These are phyloP conservation scores for Leucania comma DNA, from an alignment of 2,888 invertebrate species.

Conservation along the genomic window DNA sequence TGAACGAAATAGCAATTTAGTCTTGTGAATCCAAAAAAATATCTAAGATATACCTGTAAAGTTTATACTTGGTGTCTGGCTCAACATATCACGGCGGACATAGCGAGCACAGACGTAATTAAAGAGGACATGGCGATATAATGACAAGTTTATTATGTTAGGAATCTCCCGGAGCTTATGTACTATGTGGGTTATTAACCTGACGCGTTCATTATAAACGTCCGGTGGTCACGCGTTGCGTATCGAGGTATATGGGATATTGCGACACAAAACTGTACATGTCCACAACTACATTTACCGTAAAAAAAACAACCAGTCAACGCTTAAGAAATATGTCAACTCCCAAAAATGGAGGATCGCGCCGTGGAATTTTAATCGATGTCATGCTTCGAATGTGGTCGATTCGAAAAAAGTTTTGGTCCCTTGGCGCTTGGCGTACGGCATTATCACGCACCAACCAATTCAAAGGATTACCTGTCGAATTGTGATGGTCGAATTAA, in stretches of 20 bases:
- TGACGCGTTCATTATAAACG: constrained; percentile 80
- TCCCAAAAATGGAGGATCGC: constrained; percentile 76
- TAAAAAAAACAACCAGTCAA: constrained; percentile 68
- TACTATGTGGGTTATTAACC: constrained; percentile 84
- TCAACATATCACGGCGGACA: constrained; percentile 12
- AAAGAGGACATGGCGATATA: constrained; percentile 66
- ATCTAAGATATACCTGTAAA: constrained; percentile 30
- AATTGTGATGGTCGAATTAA: constrained; percentile 80
- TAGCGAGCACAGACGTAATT: constrained; percentile 46
- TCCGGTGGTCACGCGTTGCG: constrained; percentile 85
- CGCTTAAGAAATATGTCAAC: constrained; percentile 73
- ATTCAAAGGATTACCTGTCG: constrained; percentile 80
- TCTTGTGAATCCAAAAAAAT: constrained; percentile 40
- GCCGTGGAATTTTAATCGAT: constrained; percentile 82
- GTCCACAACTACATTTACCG: constrained; percentile 66
- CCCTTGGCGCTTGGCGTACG: constrained; percentile 65
- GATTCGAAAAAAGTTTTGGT: constrained; percentile 69
- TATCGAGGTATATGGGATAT: constrained; percentile 84
- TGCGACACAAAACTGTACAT: constrained; percentile 76
- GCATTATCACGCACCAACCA: constrained; percentile 72
- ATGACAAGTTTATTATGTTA: constrained; percentile 77
- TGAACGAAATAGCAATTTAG: constrained; percentile 52
- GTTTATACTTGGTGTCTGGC: neutral
- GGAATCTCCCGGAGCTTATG: constrained; percentile 75
- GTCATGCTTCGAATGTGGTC: constrained; percentile 74